Base-by-base conservation (phyloP, 2,113 vertebrate genomes). In the Neofelis nebulosa region DNA sequence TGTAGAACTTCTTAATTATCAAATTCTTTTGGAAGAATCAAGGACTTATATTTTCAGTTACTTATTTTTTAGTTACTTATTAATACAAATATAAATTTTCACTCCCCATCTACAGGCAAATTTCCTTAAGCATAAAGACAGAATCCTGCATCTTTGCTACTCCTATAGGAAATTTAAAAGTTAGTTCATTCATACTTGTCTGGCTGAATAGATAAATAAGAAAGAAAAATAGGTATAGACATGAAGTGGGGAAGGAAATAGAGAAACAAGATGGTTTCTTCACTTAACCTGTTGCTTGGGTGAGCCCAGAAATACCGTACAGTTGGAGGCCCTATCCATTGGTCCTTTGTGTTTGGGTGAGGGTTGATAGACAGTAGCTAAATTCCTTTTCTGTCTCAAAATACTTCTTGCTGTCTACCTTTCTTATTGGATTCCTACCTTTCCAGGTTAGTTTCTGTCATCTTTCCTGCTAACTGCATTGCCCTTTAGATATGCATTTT, bases 381-480 rank as follows among this genome's bases (percentile, higher is more conserved):
- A 57, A 84, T 93, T 95, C 45, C 19, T 85, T 94, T 33, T 95
- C 38, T 96, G 33, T 8, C 57, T 93, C 27, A 45, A 71, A 81
- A 29, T 84, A 15, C 8, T 91, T 55, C 12, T 82, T 86, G 31
- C 19, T 61, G 89, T 82, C 21, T 93, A 14, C 10, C 31, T 82
- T 10, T 90, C 25, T 65, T 87, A 3, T 92, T 84, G 84, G n/a
- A 65, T 63, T 92, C 7, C 36, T 78, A 91, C 16, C 13, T 93
- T 93, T 94, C 50, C 68, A 76, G 38, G 27, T 97, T 95, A 93
- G 61, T 57, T n/a, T 86, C 18, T 87, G 13, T 31, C 66, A 82
- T 50, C 23, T 87, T 78, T 87, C 10, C 18, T 80, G 19, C 6
- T 57, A 76, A 68, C 9, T 55, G 36, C 13, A 74, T 81, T 74